phyloP scores from a whole-genome alignment of 2,888 invertebrate species.

The Hipparchia sbordonii region DNA sequence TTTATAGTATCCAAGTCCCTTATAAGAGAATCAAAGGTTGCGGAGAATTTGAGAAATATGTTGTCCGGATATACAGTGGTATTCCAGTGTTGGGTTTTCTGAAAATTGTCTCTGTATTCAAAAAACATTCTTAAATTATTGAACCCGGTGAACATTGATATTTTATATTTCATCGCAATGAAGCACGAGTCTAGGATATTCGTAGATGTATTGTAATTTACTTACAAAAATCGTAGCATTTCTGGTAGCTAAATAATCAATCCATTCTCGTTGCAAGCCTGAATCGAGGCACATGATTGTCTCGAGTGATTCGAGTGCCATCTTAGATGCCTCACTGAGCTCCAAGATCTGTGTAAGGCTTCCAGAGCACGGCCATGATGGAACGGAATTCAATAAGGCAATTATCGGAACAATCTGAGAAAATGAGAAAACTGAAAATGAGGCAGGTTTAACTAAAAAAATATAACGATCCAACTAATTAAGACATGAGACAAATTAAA shows the following conservation, averaged over 20 bases:
- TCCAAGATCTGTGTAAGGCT: conserved; percentile 61
- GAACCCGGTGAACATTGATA: no score
- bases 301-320: conserved; percentile 71
- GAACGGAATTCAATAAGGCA: conserved; percentile 62
- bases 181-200: no score
- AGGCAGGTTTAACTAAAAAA: background rate
- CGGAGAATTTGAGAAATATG: conserved; percentile 66
- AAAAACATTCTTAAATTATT: no score
- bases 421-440: background rate
- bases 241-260: conserved; percentile 51
- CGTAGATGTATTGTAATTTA: conserved; percentile 25
- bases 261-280: conserved; percentile 73
- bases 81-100: conserved; percentile 58
- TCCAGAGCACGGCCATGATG: conserved; percentile 78
- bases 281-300: conserved; percentile 69
- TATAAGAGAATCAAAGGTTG: conserved; percentile 60
- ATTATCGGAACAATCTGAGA: conserved; percentile 69
- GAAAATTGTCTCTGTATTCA: conserved; percentile 30
- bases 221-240: conserved; percentile 58
- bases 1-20: conserved; percentile 55
- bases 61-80: conserved; percentile 56
- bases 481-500: background rate
- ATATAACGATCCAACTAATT: background rate
- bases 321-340: conserved; percentile 52
- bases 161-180: no score